Evolutionary conservation across 2,113 vertebrate species (phyloP).

Genomic region (Bujurquina vittata): DNA sequence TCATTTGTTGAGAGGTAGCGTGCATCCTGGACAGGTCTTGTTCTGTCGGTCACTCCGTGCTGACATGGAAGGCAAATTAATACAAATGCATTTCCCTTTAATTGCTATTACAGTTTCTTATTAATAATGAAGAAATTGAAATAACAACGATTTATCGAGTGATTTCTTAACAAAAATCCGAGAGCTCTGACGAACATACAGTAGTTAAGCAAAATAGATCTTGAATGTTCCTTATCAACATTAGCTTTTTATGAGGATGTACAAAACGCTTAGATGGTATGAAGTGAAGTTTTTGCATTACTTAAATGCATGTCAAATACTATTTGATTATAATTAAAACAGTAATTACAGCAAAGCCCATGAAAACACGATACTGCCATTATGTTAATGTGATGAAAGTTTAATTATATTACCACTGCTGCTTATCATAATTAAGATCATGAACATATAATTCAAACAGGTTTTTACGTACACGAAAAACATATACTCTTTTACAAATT

Average conservation of each 20-base stretch:
- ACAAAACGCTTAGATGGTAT: background rate
- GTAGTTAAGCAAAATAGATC: background rate
- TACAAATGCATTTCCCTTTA: background rate
- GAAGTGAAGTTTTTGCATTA: background rate
- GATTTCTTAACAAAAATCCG: background rate
- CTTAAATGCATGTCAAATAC: conserved; percentile 1
- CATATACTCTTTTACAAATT: background rate
- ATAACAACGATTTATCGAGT: background rate
- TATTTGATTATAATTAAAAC: background rate
- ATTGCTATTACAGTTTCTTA: background rate
- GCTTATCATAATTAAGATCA: conserved; percentile 19
- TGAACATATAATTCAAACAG: background rate
- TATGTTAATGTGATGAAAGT: conserved; percentile 19
- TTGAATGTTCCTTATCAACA: background rate
- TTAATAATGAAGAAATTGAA: background rate
- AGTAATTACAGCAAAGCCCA: conserved; percentile 10
- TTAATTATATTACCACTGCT: conserved; percentile 23
- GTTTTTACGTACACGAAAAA: background rate
- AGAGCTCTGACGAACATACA: background rate
- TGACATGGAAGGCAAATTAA: background rate
- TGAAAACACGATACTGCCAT: conserved; percentile 19
- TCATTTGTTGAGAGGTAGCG: too few species aligned
- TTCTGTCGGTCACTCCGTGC: background rate
- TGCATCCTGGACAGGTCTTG: too few species aligned
- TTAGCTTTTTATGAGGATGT: background rate